Evolutionary conservation across 1,140 invertebrate genomes (phyloP).

Genomic region (Zaprionus africanus): DNA sequence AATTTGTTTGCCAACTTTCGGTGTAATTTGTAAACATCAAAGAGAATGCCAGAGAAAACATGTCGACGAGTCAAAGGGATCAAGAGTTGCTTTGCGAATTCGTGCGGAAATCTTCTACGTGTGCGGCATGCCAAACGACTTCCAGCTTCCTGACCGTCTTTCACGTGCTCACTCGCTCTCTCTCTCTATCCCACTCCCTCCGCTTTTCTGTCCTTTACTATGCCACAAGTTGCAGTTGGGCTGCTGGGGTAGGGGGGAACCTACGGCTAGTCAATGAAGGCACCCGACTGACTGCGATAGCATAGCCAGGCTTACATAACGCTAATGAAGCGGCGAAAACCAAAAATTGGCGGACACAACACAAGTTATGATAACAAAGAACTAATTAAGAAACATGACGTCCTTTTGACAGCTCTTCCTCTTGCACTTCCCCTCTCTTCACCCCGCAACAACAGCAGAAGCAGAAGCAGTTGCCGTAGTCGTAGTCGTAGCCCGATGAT

Average conservation of each 20-base stretch:
- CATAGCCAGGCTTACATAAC: slow-evolving; percentile 14
- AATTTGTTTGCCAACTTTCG: slow-evolving; percentile 82
- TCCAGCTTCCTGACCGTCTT: background rate
- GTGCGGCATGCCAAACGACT: slow-evolving; percentile 70
- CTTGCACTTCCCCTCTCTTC: background rate
- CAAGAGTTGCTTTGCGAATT: slow-evolving; percentile 83
- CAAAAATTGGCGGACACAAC: slow-evolving; percentile 35
- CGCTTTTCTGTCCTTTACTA: background rate
- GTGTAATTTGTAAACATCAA: slow-evolving; percentile 83
- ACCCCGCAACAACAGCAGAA: background rate
- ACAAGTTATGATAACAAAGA: slow-evolving; percentile 80
- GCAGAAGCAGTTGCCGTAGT: background rate
- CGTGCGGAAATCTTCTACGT: slow-evolving; percentile 83
- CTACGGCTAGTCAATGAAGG: slow-evolving; percentile 33
- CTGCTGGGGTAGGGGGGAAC: slow-evolving; percentile 15
- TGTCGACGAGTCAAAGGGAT: slow-evolving; percentile 82
- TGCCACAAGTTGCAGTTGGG: slow-evolving; percentile 30
- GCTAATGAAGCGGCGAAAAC: slow-evolving; percentile 58
- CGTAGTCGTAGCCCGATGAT: slow-evolving; percentile 48
- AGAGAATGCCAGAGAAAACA: slow-evolving; percentile 79
- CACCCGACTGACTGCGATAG: background rate
- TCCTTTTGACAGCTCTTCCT: slow-evolving; percentile 70
- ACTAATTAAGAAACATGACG: slow-evolving; percentile 83
- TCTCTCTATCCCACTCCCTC: background rate
- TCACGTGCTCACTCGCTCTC: background rate